phyloP scores from a whole-genome alignment of 2,888 invertebrate genomes.

The Sylvicola cinctus region DNA sequence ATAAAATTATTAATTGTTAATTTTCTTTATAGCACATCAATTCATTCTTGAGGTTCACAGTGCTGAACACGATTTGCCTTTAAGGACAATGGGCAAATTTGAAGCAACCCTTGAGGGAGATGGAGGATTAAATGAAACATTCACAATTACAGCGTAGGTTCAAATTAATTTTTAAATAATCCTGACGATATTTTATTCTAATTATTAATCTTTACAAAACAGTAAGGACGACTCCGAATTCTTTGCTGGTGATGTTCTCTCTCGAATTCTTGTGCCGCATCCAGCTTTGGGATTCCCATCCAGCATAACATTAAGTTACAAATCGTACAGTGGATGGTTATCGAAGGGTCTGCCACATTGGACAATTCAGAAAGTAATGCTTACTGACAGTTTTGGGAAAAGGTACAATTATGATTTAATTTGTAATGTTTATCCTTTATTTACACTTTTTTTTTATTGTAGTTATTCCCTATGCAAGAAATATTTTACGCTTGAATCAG shows the following conservation, averaged over 20 bases:
- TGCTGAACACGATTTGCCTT: constrained; percentile 39
- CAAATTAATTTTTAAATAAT: constrained; percentile 1
- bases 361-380: constrained; percentile 60
- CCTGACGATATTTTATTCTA: not conserved
- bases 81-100: constrained; percentile 44
- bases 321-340: constrained; percentile 79
- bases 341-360: constrained; percentile 62
- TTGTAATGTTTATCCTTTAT: not conserved
- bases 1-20: no score
- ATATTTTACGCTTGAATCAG: constrained; percentile 50
- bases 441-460: constrained; percentile 11
- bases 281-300: constrained; percentile 59
- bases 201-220: constrained; percentile 11
- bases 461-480: constrained; percentile 65
- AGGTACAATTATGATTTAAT: constrained; percentile 27
- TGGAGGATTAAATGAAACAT: constrained; percentile 68
- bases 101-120: constrained; percentile 63
- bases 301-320: constrained; percentile 57
- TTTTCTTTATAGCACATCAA: constrained; percentile 65
- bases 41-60: constrained; percentile 67
- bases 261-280: constrained; percentile 73
- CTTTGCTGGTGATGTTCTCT: constrained; percentile 47
- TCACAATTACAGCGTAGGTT: constrained; percentile 62
- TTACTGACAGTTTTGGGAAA: constrained; percentile 70
- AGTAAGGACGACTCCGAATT: constrained; percentile 64